Evolutionary conservation across 2,113 vertebrate genomes (phyloP).

Genomic region (Leuciscus idus): DNA sequence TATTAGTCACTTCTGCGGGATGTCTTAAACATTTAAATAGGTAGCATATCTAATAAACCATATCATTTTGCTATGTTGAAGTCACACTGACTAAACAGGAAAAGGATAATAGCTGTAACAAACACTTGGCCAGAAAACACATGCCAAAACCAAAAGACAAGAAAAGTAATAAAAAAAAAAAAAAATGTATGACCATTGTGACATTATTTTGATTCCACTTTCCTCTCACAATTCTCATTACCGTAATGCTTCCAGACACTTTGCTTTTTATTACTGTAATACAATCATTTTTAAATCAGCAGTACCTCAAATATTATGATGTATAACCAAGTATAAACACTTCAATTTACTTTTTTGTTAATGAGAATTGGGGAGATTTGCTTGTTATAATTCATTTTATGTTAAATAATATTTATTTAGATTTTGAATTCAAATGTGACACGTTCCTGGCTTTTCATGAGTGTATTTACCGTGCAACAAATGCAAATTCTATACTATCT

Average conservation of each 20-base stretch:
- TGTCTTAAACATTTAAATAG: background rate
- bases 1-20: background rate
- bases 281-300: background rate
- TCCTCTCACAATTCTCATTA: background rate
- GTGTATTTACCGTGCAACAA: background rate
- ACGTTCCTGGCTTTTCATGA: background rate
- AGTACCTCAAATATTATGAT: background rate
- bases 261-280: background rate
- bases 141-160: background rate
- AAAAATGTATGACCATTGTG: background rate
- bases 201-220: background rate
- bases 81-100: background rate
- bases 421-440: no score
- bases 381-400: background rate
- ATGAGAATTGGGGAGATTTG: background rate
- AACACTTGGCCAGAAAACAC: background rate
- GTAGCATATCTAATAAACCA: background rate
- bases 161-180: background rate
- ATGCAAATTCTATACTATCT: no score
- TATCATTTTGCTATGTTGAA: background rate
- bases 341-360: background rate
- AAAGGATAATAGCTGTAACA: background rate
- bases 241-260: background rate
- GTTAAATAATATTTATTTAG: no score
- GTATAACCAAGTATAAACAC: background rate